These are phyloP conservation scores for Mesorhabditis spiculigera DNA, from an alignment of 2,888 invertebrate genomes.

Conservation along the genomic window DNA sequence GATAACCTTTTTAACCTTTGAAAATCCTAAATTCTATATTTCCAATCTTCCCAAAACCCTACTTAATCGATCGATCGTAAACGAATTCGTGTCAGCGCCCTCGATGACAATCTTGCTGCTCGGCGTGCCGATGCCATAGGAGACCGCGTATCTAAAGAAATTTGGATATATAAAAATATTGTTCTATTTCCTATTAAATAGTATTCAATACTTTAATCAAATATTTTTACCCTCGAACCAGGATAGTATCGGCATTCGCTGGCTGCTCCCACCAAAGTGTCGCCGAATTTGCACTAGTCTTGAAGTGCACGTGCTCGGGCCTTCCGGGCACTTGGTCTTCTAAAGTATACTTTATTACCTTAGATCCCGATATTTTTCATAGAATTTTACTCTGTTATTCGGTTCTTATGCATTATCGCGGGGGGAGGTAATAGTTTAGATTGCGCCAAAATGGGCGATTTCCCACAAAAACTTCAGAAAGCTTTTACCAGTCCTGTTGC, in stretches of 20 bases:
- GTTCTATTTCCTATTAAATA: not conserved
- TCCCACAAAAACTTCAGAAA: no score
- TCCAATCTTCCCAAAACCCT: conserved; percentile 14
- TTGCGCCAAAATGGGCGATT: no score
- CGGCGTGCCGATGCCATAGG: conserved; percentile 52
- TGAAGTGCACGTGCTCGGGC: conserved; percentile 47
- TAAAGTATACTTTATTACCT: conserved; percentile 22
- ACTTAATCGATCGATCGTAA: conserved; percentile 47
- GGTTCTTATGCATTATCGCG: no score
- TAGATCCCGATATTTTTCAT: not conserved
- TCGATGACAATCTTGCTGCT: conserved; percentile 49
- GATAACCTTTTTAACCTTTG: not conserved
- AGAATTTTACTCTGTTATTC: no score
- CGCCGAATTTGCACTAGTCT: conserved; percentile 39
- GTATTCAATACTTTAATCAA: not conserved
- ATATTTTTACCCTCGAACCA: conserved; percentile 47
- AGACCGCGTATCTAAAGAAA: conserved; percentile 27
- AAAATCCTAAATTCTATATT: not conserved
- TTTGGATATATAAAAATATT: not conserved
- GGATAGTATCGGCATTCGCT: conserved; percentile 33
- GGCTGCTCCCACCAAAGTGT: conserved; percentile 57
- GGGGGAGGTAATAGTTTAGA: no score
- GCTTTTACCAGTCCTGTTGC: no score
- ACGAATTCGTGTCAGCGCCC: conserved; percentile 47
- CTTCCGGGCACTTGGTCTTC: conserved; percentile 53